Base-by-base conservation (phyloP, 2,797 vertebrate genomes). In the Lutjanus campechanus region DNA sequence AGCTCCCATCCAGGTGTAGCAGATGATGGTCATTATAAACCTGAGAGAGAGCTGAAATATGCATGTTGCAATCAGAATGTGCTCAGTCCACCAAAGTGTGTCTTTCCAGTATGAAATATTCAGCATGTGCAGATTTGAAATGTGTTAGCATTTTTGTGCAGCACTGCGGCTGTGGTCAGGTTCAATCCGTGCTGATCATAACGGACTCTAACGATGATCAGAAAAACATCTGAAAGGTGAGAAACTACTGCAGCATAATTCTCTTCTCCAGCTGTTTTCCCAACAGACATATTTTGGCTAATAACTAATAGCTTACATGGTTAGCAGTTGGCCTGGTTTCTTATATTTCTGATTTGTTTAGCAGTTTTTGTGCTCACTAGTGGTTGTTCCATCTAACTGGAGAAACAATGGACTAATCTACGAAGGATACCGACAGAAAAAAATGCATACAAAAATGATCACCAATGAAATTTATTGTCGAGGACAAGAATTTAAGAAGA, bases 1-100 rank as follows among this genome's bases (percentile, higher is more conserved):
- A 60, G 63, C 17, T 73, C 58, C 40, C 53, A 20, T 62, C 47
- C 79, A 69, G 70, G 41, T 64, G 61, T 15, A 19, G 53, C 68
- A 71, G 56, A 69, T 6, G 10, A 61, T 15, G 13, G 11, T 55
- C 15, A 12, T 58, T 11, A 44, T 7, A 7, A 66, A 72, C 25
- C 49, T 54, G 20, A 82, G 44, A 40, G 2, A 13, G 40, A 46
- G 63, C 50, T 65, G 50, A 36, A 61, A 56, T 13, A 11, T 22
- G 19, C 1, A 0, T 9, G 50, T 9, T 70, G 8, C 19, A 19
- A 0, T 36, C 36, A 67, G 29, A 10, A 13, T 13, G 55, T 3
- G 15, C 6, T 59, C 53, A 47, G 40, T 54, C 11, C 16, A 46
- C 11, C 11, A 53, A 10, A 36, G 29, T 62, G n/a, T 2, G 16